Evolutionary conservation across 2,888 invertebrate species (phyloP).

Genomic region (Argyra leucocephala): DNA sequence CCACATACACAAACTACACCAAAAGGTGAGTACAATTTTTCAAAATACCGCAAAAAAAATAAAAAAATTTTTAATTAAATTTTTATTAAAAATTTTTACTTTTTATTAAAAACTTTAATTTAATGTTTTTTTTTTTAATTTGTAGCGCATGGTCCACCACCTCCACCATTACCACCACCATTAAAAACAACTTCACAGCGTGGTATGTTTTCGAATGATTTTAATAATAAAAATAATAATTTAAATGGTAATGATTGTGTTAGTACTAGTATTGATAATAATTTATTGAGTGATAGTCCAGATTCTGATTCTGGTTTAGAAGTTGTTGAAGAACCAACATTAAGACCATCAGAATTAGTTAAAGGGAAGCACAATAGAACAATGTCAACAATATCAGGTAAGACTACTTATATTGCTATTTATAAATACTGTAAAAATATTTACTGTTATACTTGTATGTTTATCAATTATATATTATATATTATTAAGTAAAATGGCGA

Average conservation of each 20-base stretch:
- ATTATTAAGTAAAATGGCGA: too few relatives aligned
- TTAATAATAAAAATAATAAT: constrained; percentile 22
- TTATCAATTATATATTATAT: too few relatives aligned
- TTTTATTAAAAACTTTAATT: too few relatives aligned
- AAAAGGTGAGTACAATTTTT: constrained; percentile 33
- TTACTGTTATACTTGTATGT: too few relatives aligned
- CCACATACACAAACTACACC: constrained; percentile 44
- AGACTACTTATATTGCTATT: too few relatives aligned
- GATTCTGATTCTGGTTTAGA: constrained; percentile 46
- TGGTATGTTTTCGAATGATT: constrained; percentile 16
- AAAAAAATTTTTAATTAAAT: too few relatives aligned
- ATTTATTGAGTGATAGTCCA: constrained; percentile 21
- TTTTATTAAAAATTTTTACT: not conserved
- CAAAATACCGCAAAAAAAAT: constrained; percentile 20
- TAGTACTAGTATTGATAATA: constrained; percentile 21
- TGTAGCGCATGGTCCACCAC: constrained; percentile 53
- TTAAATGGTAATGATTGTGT: constrained; percentile 17
- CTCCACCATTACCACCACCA: constrained; percentile 59
- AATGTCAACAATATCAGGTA: constrained; percentile 49
- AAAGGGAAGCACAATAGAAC: constrained; percentile 50
- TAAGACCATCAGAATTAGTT: constrained; percentile 56
- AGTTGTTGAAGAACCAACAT: constrained; percentile 58
- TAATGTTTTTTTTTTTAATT: constrained; percentile 10
- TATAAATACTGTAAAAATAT: too few relatives aligned
- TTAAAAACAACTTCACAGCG: constrained; percentile 41